Base-by-base conservation (phyloP, 1,140 invertebrate genomes). In the Eueides isabella region DNA sequence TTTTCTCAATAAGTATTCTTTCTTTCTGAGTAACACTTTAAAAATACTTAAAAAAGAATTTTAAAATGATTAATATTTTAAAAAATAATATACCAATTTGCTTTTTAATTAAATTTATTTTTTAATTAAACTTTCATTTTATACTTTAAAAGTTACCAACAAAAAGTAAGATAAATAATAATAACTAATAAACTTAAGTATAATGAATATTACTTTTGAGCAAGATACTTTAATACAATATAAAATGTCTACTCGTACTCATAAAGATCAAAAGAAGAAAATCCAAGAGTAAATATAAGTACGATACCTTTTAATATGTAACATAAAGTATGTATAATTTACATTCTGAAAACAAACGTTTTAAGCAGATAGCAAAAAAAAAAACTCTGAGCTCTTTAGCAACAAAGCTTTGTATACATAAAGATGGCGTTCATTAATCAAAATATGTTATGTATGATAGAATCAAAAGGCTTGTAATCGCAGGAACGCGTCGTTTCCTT, bases 391-490 rank as follows among this genome's bases (percentile, higher is more conserved):
- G 68, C 64, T 70, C 67, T 68, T 77, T 77, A 76, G 69, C 66
- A 74, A 79, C 78, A 79, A 79, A 79, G 78, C 74, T 62, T 61
- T 63, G 67, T 73, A 77, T 79, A 84, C 81, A 87, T 84, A 84
- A 79, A 85, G 77, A 84, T 73, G 77, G 79, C 77, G 79, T 90
- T 84, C 87, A 86, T 88, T 89, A 91, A 92, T 92, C 86, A 91
- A 91, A 92, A 90, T 90, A 92, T 85, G 87, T 90, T 88, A 88
- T 84, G 87, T 87, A 87, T 86, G 80, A 83, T 84, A 80, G 82
- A 85, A 87, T 89, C 85, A 89, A 91, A 92, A 88, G 87, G 79
- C 84, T 80, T 82, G 81, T 84, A 85, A 85, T 85, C 81, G 78
- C 78, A 82, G 85, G 80, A 80, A 78, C 82, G 83, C 85, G 85